A percentile compares a stretch with the other conserved stretches of the same genome.
Conservation (phyloP, 1,140 invertebrate genomes). For the Eriocheir sinensis region DNA sequence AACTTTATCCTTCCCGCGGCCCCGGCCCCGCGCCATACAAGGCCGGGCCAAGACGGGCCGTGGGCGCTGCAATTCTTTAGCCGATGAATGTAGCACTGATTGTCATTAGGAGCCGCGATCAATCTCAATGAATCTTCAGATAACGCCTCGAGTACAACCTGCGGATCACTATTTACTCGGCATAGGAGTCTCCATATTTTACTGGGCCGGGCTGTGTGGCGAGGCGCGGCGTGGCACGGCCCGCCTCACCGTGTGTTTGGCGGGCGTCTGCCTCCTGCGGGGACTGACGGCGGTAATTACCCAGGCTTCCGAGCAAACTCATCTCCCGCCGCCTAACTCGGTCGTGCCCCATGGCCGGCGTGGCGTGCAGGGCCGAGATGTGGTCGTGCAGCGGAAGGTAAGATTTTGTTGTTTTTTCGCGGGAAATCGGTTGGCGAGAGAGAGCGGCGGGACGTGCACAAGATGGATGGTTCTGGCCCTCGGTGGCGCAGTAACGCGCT, state of each 20-base stretch:
- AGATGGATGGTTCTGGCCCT: neutral
- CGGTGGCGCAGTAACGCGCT: neutral
- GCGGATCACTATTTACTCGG: conserved; percentile 54
- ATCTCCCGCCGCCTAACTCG: conserved; percentile 1
- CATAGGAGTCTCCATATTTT: conserved; percentile 55
- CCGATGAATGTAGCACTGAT: neutral
- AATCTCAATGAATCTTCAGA: conserved; percentile 60
- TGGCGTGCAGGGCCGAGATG: neutral
- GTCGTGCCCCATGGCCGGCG: neutral
- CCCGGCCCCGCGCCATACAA: neutral
- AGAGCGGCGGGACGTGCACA: neutral
- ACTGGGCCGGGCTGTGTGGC: neutral
- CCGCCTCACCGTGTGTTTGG: neutral
- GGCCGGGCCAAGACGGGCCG: neutral
- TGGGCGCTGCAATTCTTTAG: conserved; percentile 2
- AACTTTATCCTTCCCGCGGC: neutral
- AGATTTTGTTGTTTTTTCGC: conserved; percentile 5
- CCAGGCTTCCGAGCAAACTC: conserved; percentile 42
- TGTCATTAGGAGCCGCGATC: conserved; percentile 34
- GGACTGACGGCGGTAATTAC: conserved; percentile 53
- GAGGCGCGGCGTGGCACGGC: neutral
- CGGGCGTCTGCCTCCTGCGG: neutral
- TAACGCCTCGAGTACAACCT: conserved; percentile 43
- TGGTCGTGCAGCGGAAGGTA: neutral
- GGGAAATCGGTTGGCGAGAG: neutral